Conservation (phyloP, 1,140 invertebrate species). For the Bombus superbus region DNA sequence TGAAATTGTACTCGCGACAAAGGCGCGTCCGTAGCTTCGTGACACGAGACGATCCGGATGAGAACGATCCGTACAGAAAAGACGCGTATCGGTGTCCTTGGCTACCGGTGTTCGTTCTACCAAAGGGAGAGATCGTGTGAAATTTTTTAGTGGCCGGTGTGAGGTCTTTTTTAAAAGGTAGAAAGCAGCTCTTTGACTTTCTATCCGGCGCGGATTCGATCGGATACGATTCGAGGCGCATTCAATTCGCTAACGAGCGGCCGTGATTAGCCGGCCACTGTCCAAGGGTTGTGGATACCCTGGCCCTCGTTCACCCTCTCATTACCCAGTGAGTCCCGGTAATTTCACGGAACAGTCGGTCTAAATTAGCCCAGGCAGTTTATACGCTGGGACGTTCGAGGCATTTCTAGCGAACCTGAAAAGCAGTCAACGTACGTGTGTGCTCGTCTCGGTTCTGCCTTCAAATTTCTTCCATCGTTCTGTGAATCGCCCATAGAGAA, state of each 20-base stretch:
- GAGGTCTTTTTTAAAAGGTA: conserved; percentile 48
- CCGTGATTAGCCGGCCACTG: conserved; percentile 76
- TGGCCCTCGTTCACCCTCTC: conserved; percentile 75
- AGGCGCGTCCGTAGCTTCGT: not conserved
- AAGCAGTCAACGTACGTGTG: conserved; percentile 52
- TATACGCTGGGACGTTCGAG: conserved; percentile 60
- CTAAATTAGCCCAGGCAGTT: conserved; percentile 74
- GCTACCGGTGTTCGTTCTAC: not conserved
- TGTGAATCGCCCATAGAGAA: conserved; percentile 42
- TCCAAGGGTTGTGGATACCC: conserved; percentile 73
- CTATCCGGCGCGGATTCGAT: conserved; percentile 55
- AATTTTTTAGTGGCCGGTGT: conserved; percentile 35
- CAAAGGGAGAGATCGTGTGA: conserved; percentile 35
- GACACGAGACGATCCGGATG: not conserved
- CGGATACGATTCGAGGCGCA: conserved; percentile 66
- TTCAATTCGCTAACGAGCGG: conserved; percentile 79
- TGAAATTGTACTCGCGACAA: not conserved
- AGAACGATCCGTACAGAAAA: not conserved
- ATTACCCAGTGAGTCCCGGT: conserved; percentile 73
- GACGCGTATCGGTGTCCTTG: not conserved
- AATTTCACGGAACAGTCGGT: conserved; percentile 80
- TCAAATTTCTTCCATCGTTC: conserved; percentile 59
- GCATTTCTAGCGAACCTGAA: conserved; percentile 62
- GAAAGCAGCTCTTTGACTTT: conserved; percentile 63
- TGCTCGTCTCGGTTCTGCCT: conserved; percentile 20